Percentiles rank a stretch among this genome's conserved stretches.
Conservation (phyloP, 2,113 vertebrate genomes). For the Larimichthys polyactis region DNA sequence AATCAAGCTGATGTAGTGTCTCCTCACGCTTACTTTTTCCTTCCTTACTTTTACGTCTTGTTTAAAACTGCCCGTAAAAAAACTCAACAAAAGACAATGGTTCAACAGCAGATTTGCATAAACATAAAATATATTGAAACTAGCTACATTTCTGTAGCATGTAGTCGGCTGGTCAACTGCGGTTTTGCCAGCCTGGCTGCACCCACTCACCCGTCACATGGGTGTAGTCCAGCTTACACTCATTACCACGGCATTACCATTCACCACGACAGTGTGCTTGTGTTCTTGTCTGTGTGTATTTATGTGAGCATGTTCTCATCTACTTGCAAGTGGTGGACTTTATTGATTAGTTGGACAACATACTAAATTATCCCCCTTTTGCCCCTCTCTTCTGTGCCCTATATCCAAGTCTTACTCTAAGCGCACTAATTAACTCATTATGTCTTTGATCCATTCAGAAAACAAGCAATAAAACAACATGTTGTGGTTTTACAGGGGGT, state of each 20-base stretch:
- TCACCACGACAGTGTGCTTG: conserved; percentile 17
- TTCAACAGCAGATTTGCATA: background rate
- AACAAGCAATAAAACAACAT: background rate
- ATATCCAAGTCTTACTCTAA: background rate
- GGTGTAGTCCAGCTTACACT: conserved; percentile 69
- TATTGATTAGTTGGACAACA: conserved; percentile 25
- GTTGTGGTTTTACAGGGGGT: background rate
- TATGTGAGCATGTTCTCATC: background rate
- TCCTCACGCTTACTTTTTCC: background rate
- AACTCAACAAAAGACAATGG: background rate
- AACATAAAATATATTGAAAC: background rate
- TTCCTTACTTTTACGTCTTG: too few species aligned
- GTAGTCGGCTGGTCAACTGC: background rate
- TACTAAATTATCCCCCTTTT: too few species aligned
- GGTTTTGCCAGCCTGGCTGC: conserved; percentile 49
- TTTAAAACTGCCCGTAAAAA: background rate
- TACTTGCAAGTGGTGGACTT: background rate
- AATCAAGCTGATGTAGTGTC: too few species aligned
- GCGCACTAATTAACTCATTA: background rate
- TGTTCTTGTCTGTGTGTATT: background rate
- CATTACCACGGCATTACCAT: conserved; percentile 71
- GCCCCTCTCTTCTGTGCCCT: background rate
- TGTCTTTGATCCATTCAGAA: background rate
- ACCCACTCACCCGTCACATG: conserved; percentile 69
- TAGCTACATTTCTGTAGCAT: background rate